These are phyloP conservation scores for Gandaritis pyraliata DNA, from an alignment of 2,888 invertebrate species.

Conservation along the genomic window DNA sequence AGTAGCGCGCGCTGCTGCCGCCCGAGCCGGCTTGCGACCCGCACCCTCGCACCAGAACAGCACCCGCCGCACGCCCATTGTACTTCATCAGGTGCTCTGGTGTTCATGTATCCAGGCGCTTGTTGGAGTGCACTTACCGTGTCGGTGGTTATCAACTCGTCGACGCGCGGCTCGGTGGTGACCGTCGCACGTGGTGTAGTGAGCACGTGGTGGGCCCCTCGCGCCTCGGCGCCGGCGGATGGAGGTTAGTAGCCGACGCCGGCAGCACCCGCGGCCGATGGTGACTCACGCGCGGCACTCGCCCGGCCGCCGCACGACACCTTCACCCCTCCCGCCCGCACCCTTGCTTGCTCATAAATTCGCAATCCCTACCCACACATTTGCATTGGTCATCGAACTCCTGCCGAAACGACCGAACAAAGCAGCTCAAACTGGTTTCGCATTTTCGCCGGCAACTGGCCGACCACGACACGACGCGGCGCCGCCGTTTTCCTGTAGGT, in stretches of 20 bases:
- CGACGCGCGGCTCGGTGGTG: constrained; percentile 40
- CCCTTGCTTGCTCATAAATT: constrained; percentile 73
- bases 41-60: constrained; percentile 40
- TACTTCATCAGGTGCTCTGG: constrained; percentile 99
- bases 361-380: constrained; percentile 62
- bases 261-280: constrained; percentile 48
- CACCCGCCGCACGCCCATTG: constrained; percentile 97
- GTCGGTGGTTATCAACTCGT: constrained; percentile 84
- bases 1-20: constrained; percentile 97
- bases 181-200: constrained; percentile 46
- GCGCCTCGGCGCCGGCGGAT: constrained; percentile 31
- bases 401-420: constrained; percentile 73
- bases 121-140: constrained; percentile 99
- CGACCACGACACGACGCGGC: constrained; percentile 30
- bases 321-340: constrained; percentile 61
- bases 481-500: constrained; percentile 63
- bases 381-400: constrained; percentile 81
- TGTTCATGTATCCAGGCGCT: constrained; percentile 96
- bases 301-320: constrained; percentile 60
- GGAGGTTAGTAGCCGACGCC: constrained; percentile 54
- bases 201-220: constrained; percentile 54
- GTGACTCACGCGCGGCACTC: constrained; percentile 76
- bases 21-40: constrained; percentile 60
- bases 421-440: constrained; percentile 80
- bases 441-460: constrained; percentile 66